phyloP scores from a whole-genome alignment of 2,797 vertebrate genomes.

The Apodemus agrarius region DNA sequence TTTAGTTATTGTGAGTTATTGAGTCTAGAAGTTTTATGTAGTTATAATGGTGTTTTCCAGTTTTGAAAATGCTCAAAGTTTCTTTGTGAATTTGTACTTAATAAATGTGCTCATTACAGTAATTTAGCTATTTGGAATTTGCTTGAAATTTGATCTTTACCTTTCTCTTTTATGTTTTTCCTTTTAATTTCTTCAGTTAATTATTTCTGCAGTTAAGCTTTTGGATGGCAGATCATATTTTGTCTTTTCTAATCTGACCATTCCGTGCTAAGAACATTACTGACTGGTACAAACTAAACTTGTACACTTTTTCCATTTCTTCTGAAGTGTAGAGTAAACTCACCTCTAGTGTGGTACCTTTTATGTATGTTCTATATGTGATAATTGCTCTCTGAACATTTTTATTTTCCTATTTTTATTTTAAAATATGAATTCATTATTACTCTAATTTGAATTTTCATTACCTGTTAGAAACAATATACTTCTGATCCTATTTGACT shows the following conservation, averaged over 20 bases:
- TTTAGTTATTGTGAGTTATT: not conserved
- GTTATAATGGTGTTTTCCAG: not conserved
- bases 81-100: not conserved
- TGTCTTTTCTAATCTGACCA: not conserved
- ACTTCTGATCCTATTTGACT: not conserved
- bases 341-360: not conserved
- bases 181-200: not conserved
- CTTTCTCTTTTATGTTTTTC: not conserved
- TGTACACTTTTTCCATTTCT: conserved; percentile 18
- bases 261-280: not conserved
- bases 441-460: conserved; percentile 42
- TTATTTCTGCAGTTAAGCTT: not conserved
- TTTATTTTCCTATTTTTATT: conserved; percentile 34
- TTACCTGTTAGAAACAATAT: conserved; percentile 24
- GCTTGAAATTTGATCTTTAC: not conserved
- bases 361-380: not conserved
- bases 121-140: not conserved
- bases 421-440: conserved; percentile 35
- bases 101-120: not conserved
- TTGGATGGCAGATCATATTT: not conserved
- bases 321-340: not conserved
- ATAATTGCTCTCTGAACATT: not conserved
- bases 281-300: not conserved
- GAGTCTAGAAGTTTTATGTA: not conserved
- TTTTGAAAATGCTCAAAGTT: conserved; percentile 30